phyloP scores from a whole-genome alignment of 1,140 invertebrate genomes.

The Trichonephila clavipes region DNA sequence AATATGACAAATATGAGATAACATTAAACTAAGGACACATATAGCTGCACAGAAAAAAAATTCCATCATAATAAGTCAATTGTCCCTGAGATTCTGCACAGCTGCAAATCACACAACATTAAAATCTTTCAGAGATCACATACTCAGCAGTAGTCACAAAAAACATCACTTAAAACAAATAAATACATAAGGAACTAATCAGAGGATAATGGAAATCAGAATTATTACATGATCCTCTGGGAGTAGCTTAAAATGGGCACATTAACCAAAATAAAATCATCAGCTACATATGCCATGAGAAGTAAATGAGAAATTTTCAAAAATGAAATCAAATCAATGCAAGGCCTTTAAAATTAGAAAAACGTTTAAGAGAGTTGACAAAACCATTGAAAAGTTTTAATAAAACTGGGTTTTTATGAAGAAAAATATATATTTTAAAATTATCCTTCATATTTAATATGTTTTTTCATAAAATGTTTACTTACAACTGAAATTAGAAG shows the following conservation, averaged over 20 bases:
- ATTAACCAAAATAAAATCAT: not conserved
- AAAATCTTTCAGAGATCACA: conserved; percentile 43
- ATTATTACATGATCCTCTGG: not conserved
- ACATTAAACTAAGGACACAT: not conserved
- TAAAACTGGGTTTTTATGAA: too few relatives aligned
- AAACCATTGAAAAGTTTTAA: too few relatives aligned
- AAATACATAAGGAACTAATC: conserved; percentile 33
- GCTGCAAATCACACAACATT: conserved; percentile 21
- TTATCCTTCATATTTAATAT: too few relatives aligned
- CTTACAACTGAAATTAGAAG: too few relatives aligned
- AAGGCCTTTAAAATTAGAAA: too few relatives aligned
- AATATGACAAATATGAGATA: conserved; percentile 13
- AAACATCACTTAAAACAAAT: conserved; percentile 45
- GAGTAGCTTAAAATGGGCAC: not conserved
- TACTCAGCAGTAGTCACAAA: conserved; percentile 1
- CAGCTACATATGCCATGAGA: not conserved
- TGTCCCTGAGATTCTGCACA: conserved; percentile 73
- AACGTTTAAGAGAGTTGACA: too few relatives aligned
- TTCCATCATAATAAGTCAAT: not conserved
- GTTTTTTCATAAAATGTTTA: too few relatives aligned
- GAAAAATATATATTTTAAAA: too few relatives aligned
- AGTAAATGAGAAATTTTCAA: not conserved
- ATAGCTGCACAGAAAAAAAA: conserved; percentile 63
- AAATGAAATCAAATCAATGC: not conserved
- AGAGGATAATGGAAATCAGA: conserved; percentile 14